Evolutionary conservation across 2,797 vertebrate species (phyloP).

Genomic region (Tadarida brasiliensis): DNA sequence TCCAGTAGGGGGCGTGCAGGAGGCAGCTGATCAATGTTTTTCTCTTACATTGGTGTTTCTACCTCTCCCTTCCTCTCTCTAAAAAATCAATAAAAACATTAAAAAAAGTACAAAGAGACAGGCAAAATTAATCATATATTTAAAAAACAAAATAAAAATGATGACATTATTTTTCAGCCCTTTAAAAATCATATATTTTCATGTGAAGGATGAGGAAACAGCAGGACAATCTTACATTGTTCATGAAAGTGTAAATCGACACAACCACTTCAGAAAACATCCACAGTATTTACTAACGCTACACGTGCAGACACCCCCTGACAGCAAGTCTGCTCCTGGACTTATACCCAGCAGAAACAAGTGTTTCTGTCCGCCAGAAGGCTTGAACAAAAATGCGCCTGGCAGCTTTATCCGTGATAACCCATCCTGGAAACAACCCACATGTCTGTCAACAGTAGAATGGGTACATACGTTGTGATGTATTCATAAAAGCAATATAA

Average conservation of each 20-base stretch:
- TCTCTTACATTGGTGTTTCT: too few relatives aligned
- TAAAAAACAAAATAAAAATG: too few relatives aligned
- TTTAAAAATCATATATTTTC: background rate
- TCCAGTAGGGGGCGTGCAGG: too few relatives aligned
- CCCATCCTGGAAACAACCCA: too few relatives aligned
- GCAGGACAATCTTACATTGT: background rate
- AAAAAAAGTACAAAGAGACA: too few relatives aligned
- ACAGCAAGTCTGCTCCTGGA: background rate
- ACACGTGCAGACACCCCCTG: background rate
- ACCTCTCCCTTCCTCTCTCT: too few relatives aligned
- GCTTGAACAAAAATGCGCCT: background rate
- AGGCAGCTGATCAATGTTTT: too few relatives aligned
- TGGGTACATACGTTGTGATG: background rate
- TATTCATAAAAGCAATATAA: background rate
- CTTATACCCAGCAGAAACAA: too few relatives aligned
- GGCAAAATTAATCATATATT: too few relatives aligned
- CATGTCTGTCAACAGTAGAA: background rate
- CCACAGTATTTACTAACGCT: background rate
- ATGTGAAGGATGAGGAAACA: background rate
- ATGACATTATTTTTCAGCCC: background rate
- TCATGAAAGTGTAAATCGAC: background rate
- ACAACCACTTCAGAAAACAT: background rate
- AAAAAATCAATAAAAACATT: too few relatives aligned
- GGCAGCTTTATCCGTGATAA: background rate
- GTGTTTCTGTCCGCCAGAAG: background rate